Evolutionary conservation across 2,113 vertebrate genomes (phyloP).

Genomic region (Grantiella picta): DNA sequence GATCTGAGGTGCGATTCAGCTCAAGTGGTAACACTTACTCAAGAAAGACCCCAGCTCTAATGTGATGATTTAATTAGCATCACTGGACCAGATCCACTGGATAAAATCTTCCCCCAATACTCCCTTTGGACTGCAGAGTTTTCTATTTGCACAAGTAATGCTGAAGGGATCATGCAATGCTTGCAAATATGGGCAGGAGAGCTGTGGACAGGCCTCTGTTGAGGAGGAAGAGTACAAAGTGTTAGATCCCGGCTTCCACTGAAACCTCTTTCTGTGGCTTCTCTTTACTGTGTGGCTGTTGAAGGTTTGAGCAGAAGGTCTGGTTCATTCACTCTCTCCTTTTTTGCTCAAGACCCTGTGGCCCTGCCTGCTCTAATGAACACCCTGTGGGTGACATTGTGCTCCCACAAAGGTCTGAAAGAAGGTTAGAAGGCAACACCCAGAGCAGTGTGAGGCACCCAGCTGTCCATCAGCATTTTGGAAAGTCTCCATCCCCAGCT

Average conservation of each 20-base stretch:
- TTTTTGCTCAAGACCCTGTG: not conserved
- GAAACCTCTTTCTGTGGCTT: not conserved
- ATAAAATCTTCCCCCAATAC: not conserved
- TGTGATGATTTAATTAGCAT: slow-evolving; percentile 56
- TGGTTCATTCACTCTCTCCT: not conserved
- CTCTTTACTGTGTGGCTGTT: not conserved
- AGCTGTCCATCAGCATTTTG: not conserved
- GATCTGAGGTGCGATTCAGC: not conserved
- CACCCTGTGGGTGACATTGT: fast-evolving
- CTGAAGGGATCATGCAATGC: not conserved
- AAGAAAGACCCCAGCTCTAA: slow-evolving; percentile 35
- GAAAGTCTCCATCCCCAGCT: not conserved
- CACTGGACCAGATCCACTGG: slow-evolving; percentile 12
- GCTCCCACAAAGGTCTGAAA: not conserved
- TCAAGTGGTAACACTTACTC: slow-evolving; percentile 44
- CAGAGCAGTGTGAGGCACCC: not conserved
- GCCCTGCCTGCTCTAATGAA: not conserved
- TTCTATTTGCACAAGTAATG: not conserved
- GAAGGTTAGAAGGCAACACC: not conserved
- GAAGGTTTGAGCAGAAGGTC: not conserved
- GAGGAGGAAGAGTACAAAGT: not conserved
- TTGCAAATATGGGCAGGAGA: not conserved
- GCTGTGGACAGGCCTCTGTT: not conserved
- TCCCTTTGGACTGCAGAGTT: not conserved
- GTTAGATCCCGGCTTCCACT: not conserved